Evolutionary conservation across 2,113 vertebrate genomes (phyloP), one percentile per base, ranked within the genome.

Genomic region (Osmerus mordax): DNA sequence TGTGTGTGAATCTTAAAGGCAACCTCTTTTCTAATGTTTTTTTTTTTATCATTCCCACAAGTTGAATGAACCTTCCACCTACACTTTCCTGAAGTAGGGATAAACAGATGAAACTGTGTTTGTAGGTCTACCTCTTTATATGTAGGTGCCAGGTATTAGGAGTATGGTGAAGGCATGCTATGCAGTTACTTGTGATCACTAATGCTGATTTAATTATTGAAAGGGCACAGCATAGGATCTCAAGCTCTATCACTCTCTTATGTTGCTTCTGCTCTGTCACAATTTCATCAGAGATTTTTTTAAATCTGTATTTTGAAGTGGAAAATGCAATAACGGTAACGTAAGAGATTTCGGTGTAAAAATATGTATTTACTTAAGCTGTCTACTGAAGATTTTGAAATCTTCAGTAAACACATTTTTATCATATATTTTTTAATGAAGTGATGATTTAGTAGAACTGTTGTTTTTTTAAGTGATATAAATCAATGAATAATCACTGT

Each of bases 41-140:
- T 68, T 58, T 68, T 58, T 72, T 12, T 53, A 53, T 78, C 60
- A 67, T 77, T 76, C 54, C 72, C 67, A 61, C 21, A 12, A 65
- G 73, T 65, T 52, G 21, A 19, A 21, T 73, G 25, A 62, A 15
- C 59, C 54, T 61, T 16, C 74, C 54, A 1, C 12, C 19, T 69
- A 59, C 69, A 51, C 28, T 89, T 93, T 92, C 92, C 92, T 91
- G 87, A 90, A 93, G 90, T 90, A 92, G 91, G 92, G 94, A 93
- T 90, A 71, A 76, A 53, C 92, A 90, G 92, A 89, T 87, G 5
- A 53, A 83, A 65, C 52, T 75, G 59, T 67, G 72, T 89, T 90
- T 90, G 89, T 95, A 98, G 95, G 91, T 93, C 95, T 97, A 98
- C 96, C 96, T 97, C 94, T 94, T 91, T 89, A 90, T 68, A 91